A percentile compares a stretch with the other conserved stretches of the same genome.
These are phyloP conservation scores for Neomonachus schauinslandi DNA, from an alignment of 2,113 vertebrate genomes.

Conservation along the genomic window DNA sequence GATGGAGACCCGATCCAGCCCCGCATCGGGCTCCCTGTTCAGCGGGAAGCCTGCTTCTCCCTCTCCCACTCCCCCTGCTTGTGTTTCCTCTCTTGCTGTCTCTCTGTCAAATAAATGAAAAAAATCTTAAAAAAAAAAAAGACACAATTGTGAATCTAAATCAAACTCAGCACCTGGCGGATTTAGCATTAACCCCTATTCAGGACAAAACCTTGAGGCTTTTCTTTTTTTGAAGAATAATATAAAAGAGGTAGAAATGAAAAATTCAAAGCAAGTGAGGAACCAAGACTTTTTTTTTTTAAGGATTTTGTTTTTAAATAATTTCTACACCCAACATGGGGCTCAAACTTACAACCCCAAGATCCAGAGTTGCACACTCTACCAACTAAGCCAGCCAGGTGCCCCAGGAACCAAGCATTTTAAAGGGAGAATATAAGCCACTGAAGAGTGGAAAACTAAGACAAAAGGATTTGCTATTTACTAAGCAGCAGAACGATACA, in stretches of 20 bases:
- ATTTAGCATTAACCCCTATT: neutral
- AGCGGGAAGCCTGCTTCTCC: too few species aligned
- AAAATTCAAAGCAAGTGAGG: neutral
- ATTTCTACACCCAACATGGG: neutral
- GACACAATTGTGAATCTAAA: neutral
- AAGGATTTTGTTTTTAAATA: neutral
- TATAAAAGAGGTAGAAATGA: neutral
- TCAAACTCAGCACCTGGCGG: neutral
- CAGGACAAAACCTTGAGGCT: neutral
- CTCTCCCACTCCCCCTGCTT: too few species aligned
- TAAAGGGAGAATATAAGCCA: neutral
- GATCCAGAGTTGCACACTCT: neutral
- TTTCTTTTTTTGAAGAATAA: neutral
- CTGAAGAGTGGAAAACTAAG: neutral
- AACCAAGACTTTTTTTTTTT: neutral
- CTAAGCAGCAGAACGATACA: neutral
- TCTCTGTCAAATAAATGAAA: too few species aligned
- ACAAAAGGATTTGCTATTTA: neutral
- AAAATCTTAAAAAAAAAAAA: neutral
- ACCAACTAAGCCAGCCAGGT: neutral
- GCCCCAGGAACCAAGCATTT: neutral
- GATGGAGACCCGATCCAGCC: too few species aligned
- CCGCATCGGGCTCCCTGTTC: too few species aligned
- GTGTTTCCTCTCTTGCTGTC: too few species aligned
- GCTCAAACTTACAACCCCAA: neutral